These are phyloP conservation scores for Fringilla coelebs DNA, from an alignment of 2,797 vertebrate genomes.

Conservation along the genomic window DNA sequence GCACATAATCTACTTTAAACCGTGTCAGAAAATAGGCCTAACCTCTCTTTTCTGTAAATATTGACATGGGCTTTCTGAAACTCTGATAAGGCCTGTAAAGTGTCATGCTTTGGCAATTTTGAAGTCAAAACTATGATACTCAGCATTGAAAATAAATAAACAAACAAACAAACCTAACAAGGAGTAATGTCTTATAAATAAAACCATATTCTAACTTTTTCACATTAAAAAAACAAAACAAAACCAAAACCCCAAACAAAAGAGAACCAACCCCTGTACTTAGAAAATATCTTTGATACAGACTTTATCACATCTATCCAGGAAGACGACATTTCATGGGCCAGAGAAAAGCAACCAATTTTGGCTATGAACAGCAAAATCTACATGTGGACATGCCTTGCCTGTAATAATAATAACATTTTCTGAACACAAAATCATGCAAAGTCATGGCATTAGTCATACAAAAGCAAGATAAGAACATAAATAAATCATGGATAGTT, in stretches of 20 bases:
- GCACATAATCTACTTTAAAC: not conserved
- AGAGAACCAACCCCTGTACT: not conserved
- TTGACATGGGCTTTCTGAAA: not conserved
- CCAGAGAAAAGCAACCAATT: not conserved
- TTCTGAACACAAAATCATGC: not conserved
- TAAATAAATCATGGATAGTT: not conserved
- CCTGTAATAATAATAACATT: not conserved
- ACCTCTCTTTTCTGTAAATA: not conserved
- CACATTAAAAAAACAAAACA: not conserved
- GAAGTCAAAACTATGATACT: not conserved
- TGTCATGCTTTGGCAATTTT: not conserved
- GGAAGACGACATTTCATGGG: not conserved
- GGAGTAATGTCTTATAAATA: not conserved
- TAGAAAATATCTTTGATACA: not conserved
- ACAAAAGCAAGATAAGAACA: not conserved
- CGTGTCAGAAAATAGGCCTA: not conserved
- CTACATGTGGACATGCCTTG: not conserved
- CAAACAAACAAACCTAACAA: not conserved
- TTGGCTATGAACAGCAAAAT: not conserved
- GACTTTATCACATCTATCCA: not conserved
- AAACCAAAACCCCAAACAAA: not conserved
- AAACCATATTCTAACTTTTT: not conserved
- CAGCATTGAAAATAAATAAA: not conserved
- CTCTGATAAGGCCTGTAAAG: not conserved
- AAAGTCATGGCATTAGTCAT: not conserved